phyloP scores from a whole-genome alignment of 2,797 vertebrate species.

The Parambassis ranga region DNA sequence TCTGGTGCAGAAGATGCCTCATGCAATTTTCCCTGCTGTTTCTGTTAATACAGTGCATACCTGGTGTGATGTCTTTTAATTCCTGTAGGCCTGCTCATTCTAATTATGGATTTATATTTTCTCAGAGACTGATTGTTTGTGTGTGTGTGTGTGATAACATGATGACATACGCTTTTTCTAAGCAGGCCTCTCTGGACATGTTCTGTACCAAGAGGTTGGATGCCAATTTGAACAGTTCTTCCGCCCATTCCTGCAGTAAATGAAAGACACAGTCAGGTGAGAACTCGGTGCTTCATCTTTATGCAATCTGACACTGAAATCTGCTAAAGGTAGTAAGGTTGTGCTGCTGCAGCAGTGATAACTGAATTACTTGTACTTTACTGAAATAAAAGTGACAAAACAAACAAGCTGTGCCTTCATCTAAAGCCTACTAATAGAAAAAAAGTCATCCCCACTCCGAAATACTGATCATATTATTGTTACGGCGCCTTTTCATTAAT shows the following conservation, averaged over 20 bases:
- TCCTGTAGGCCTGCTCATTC: conserved; percentile 6
- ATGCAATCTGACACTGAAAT: neutral
- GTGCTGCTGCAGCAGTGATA: neutral
- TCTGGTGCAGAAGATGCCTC: neutral
- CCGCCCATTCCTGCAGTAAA: conserved; percentile 92
- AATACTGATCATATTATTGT: neutral
- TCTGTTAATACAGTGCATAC: neutral
- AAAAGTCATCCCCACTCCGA: too few species aligned
- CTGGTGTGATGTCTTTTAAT: conserved; percentile 1
- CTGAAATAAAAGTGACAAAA: neutral
- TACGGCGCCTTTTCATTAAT: neutral
- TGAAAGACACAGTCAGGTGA: conserved; percentile 33
- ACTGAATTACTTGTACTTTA: neutral
- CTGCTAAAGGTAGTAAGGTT: neutral
- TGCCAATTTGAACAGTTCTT: conserved; percentile 93
- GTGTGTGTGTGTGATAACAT: neutral
- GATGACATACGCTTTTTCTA: conserved; percentile 92
- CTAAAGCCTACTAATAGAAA: neutral
- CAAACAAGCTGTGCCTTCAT: neutral
- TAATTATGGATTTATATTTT: conserved; percentile 14
- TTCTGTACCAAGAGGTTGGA: conserved; percentile 97
- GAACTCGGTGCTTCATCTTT: neutral
- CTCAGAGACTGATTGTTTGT: neutral
- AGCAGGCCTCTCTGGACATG: conserved; percentile 93
- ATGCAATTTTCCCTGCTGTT: conserved; percentile 7